These are phyloP conservation scores for Pteronotus mesoamericanus DNA, from an alignment of 2,797 vertebrate species.

Conservation along the genomic window DNA sequence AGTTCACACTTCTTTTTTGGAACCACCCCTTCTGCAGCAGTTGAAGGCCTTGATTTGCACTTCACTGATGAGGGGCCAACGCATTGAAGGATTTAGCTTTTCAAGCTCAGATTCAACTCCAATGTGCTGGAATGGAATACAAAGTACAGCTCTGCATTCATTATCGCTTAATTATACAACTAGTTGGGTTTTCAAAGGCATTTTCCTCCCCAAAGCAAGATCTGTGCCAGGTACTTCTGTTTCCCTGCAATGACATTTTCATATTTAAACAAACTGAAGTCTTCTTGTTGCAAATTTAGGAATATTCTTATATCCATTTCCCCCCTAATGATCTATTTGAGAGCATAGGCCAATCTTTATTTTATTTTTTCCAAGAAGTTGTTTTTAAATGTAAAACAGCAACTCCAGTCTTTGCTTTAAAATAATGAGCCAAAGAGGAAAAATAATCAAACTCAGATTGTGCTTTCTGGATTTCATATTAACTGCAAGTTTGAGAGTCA, in stretches of 20 bases:
- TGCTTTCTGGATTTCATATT: neutral
- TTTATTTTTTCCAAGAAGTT: neutral
- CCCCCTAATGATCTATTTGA: neutral
- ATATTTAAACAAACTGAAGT: conserved; percentile 5
- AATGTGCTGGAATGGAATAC: conserved; percentile 78
- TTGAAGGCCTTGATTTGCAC: conserved; percentile 61
- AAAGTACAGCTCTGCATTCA: conserved; percentile 71
- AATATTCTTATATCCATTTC: neutral
- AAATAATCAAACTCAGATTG: neutral
- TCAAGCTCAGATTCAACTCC: conserved; percentile 6
- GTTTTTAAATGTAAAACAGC: neutral
- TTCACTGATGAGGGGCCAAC: conserved; percentile 75
- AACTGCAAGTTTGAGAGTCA: neutral
- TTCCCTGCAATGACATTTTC: conserved; percentile 74
- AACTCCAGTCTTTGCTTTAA: conserved; percentile 48
- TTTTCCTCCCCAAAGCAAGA: conserved; percentile 68
- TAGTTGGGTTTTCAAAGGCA: conserved; percentile 66
- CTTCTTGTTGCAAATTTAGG: neutral
- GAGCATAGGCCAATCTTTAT: neutral
- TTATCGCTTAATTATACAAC: conserved; percentile 79
- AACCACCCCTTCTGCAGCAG: conserved; percentile 67
- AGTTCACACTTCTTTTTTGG: conserved; percentile 76
- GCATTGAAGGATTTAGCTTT: conserved; percentile 14
- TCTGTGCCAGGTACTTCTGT: conserved; percentile 73
- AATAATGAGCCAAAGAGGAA: neutral